Evolutionary conservation across 2,888 invertebrate genomes (phyloP).

Genomic region (Pocota personata): DNA sequence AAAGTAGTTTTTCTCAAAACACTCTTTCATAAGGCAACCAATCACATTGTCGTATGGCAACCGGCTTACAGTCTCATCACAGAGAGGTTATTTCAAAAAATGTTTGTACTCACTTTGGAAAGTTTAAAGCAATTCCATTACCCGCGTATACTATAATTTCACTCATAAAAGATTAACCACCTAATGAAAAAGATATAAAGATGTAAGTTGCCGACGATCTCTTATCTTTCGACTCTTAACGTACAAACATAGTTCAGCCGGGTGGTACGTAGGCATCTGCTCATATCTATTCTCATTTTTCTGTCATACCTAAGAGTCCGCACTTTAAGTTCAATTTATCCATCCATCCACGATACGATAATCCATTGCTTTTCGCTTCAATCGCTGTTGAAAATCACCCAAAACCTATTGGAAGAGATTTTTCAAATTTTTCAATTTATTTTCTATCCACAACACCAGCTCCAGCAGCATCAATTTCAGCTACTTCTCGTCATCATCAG

Average conservation of each 20-base stretch:
- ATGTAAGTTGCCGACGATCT: background rate
- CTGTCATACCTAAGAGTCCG: constrained; percentile 19
- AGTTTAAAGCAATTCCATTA: background rate
- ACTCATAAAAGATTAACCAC: constrained; percentile 47
- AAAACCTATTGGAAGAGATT: constrained; percentile 10
- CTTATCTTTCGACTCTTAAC: background rate
- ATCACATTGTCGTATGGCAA: background rate
- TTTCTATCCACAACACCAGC: constrained; percentile 5
- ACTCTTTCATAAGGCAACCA: background rate
- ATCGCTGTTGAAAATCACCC: constrained; percentile 4
- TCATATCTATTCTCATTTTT: constrained; percentile 11
- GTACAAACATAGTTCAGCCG: too few relatives aligned
- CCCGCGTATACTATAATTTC: constrained; percentile 1
- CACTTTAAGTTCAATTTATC: constrained; percentile 21
- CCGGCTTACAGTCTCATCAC: background rate
- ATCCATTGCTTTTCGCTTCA: constrained; percentile 30
- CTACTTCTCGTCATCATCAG: background rate
- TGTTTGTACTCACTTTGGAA: background rate
- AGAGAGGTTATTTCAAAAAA: background rate
- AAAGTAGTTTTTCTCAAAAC: background rate
- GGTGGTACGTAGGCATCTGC: background rate
- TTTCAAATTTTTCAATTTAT: constrained; percentile 9
- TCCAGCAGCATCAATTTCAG: background rate
- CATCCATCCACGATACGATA: constrained; percentile 33
- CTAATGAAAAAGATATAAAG: constrained; percentile 36